Evolutionary conservation across 2,888 invertebrate genomes (phyloP), one percentile per base, ranked within the genome.

Genomic region (Apotomis betuletana): DNA sequence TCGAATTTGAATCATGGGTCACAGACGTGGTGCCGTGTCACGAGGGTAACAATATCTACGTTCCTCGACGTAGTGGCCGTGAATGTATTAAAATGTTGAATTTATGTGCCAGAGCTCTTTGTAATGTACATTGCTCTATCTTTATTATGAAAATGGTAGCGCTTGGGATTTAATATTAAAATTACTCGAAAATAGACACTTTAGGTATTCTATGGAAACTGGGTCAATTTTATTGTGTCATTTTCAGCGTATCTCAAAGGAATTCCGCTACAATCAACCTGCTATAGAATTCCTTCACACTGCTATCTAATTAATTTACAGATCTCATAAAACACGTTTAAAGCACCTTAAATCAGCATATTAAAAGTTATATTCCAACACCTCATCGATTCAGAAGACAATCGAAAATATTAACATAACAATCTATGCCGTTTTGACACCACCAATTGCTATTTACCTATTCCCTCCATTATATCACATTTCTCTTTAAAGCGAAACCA

Each of bases 401-500:
- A 67, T 67, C 59, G 15, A 59, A 59, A 15, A 59, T 41, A 67
- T 67, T 67, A 67, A 67, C 67, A 67, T 67, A 67, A 59, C 13
- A 67, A 67, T 67, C 67, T 67, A 59, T 49, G 51, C 51, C 49
- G 67, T 67, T 59, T 58, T 51, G 67, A 51, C 57, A 67, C 59
- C 27, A 64, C 15, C 51, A 67, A 59, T 58, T 67, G 58, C 51
- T 38, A 51, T 67, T 67, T 6, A 41, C 41, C 27, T 27, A 57
- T 44, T 57, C 5, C 5, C 5, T 12, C 46, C 65, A 57, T 27
- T 9, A 65, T 1, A 46, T 65, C 27, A n/a, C 8, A 62, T 36
- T 57, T n/a, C n/a, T 10, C n/a, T 46, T 9, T 15, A 63, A 5
- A 12, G 15, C 0, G 3, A 9, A 0, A 15, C 5, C 44, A 4